Conservation (phyloP, 2,113 vertebrate genomes). For the Notarius lentiginosus region DNA sequence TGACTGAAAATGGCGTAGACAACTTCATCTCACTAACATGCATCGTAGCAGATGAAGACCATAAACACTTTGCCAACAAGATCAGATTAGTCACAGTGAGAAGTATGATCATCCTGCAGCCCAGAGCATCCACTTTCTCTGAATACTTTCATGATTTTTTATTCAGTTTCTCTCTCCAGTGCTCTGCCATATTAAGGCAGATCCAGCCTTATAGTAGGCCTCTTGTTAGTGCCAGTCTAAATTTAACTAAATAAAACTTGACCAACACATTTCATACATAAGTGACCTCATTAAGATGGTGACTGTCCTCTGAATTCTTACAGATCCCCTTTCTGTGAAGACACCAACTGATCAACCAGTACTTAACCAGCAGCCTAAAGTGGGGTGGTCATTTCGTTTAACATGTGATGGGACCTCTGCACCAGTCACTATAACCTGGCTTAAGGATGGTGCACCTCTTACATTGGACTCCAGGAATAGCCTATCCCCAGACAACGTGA, state of each 20-base stretch:
- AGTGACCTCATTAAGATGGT: not conserved
- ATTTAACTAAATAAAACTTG: not conserved
- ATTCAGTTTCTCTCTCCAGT: not conserved
- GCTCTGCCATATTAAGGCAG: no score
- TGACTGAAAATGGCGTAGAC: slow-evolving; percentile 54
- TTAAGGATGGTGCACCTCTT: slow-evolving; percentile 54
- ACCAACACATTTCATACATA: not conserved
- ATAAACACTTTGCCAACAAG: not conserved
- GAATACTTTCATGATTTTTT: not conserved
- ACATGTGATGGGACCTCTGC: slow-evolving; percentile 40
- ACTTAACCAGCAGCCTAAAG: slow-evolving; percentile 37
- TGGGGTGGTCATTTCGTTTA: slow-evolving; percentile 47
- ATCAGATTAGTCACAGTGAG: slow-evolving; percentile 38
- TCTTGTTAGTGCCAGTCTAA: no score
- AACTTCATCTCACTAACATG: slow-evolving; percentile 39
- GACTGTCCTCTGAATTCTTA: slow-evolving; percentile 22
- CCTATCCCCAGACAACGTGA: slow-evolving; percentile 45
- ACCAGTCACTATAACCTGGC: slow-evolving; percentile 40
- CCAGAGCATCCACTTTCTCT: not conserved
- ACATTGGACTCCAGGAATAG: slow-evolving; percentile 39
- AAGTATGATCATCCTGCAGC: slow-evolving; percentile 49
- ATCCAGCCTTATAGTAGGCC: no score
- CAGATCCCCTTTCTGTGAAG: slow-evolving; percentile 57
- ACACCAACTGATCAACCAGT: slow-evolving; percentile 9
- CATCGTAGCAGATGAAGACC: slow-evolving; percentile 33